Evolutionary conservation across 1,140 invertebrate genomes (phyloP).

Genomic region (Drosophila persimilis): DNA sequence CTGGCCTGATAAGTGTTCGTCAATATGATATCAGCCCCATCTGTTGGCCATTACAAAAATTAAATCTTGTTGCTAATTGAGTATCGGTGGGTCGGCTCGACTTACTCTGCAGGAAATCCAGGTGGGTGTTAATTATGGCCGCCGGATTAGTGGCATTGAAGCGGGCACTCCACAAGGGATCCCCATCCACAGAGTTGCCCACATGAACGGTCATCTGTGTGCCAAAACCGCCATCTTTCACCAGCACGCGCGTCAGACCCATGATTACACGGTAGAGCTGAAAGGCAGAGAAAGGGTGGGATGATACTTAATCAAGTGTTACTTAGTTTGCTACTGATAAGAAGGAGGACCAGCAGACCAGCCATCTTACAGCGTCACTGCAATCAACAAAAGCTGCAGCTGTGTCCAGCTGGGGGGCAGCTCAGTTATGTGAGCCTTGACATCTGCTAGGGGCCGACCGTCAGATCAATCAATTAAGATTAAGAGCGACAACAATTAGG

Average conservation of each 20-base stretch:
- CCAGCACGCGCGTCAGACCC: slow-evolving; percentile 62
- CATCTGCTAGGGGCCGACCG: slow-evolving; percentile 23
- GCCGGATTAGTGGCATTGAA: slow-evolving; percentile 89
- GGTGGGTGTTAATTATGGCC: slow-evolving; percentile 89
- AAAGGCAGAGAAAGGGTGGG: background rate
- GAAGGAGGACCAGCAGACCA: too few species aligned
- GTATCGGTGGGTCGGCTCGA: background rate
- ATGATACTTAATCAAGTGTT: slow-evolving; percentile 6
- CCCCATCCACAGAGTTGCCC: slow-evolving; percentile 87
- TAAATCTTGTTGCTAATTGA: slow-evolving; percentile 35
- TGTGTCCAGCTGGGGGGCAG: too few species aligned
- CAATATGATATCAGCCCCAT: slow-evolving; percentile 92
- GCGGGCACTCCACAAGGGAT: slow-evolving; percentile 92
- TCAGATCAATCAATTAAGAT: background rate
- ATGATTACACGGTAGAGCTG: slow-evolving; percentile 39
- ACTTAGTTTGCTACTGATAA: too few species aligned
- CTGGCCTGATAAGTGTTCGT: slow-evolving; percentile 96
- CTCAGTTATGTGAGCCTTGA: slow-evolving; percentile 7
- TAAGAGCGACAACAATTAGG: slow-evolving; percentile 9
- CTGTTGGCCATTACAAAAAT: slow-evolving; percentile 77
- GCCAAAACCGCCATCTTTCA: slow-evolving; percentile 91
- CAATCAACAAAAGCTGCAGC: too few species aligned
- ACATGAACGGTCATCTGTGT: slow-evolving; percentile 90
- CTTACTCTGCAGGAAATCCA: slow-evolving; percentile 88
- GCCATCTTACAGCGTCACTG: too few species aligned